Percentiles rank a stretch among this genome's conserved stretches.
Conservation (phyloP, 2,797 vertebrate species). For the Euphonia xanthogaster region DNA sequence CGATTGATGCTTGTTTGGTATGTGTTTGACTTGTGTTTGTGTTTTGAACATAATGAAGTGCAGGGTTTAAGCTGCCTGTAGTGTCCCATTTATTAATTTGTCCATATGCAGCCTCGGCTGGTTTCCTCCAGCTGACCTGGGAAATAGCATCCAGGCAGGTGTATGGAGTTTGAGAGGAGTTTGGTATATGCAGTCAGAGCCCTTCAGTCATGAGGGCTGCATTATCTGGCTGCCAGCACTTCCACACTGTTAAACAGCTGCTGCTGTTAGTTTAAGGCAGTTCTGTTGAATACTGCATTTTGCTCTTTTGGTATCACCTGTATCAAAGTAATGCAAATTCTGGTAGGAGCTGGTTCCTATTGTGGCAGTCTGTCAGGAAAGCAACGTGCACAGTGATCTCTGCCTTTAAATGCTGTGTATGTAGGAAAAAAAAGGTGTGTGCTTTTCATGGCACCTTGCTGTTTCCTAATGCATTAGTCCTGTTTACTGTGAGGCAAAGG, state of each 20-base stretch:
- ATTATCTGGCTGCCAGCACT: neutral
- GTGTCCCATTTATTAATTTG: neutral
- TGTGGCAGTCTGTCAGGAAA: neutral
- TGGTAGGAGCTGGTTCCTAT: neutral
- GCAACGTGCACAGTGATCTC: neutral
- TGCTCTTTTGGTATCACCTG: neutral
- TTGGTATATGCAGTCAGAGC: neutral
- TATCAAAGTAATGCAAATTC: neutral
- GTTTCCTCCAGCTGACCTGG: neutral
- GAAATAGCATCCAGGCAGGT: neutral
- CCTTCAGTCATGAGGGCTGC: neutral
- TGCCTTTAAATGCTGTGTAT: neutral
- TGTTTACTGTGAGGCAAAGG: neutral
- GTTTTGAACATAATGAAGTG: constrained; percentile 1
- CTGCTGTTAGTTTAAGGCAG: neutral
- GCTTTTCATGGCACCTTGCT: neutral
- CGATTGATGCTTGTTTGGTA: neutral
- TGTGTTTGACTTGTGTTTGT: neutral
- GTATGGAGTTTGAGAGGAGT: neutral
- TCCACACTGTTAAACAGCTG: neutral
- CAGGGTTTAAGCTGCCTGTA: neutral
- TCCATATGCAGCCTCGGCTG: accelerated
- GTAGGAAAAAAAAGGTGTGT: neutral
- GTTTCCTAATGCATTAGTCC: neutral
- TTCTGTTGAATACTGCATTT: neutral